These are phyloP conservation scores for Peromyscus maniculatus DNA, from an alignment of 2,113 vertebrate species.

Conservation along the genomic window DNA sequence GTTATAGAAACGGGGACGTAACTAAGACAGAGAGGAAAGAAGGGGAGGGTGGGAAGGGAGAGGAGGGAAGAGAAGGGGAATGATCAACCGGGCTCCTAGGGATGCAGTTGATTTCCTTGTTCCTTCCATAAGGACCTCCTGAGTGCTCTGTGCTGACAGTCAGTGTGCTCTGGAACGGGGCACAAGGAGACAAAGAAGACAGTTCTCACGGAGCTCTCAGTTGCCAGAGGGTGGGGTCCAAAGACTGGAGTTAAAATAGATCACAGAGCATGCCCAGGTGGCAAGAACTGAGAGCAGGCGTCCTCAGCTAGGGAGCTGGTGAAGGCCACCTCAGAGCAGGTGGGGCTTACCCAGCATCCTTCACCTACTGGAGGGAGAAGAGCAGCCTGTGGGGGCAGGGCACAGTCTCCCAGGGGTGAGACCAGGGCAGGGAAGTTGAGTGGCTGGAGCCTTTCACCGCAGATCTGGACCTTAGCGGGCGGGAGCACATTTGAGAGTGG, in stretches of 20 bases:
- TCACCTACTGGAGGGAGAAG: neutral
- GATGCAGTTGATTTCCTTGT: neutral
- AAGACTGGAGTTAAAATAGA: neutral
- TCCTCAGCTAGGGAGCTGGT: neutral
- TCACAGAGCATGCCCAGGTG: fast-evolving
- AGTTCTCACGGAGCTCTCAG: neutral
- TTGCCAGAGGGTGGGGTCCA: neutral
- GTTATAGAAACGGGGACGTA: neutral
- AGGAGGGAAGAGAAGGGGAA: too few relatives aligned
- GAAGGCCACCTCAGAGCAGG: neutral
- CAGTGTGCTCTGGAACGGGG: neutral
- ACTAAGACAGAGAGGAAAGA: neutral
- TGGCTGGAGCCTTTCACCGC: too few relatives aligned
- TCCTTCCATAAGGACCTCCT: neutral
- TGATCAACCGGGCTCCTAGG: neutral
- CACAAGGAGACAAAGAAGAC: neutral
- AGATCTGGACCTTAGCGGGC: neutral
- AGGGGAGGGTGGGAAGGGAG: neutral
- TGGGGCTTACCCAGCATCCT: fast-evolving
- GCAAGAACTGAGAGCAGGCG: neutral
- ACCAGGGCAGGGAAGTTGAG: neutral
- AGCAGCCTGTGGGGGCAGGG: fast-evolving
- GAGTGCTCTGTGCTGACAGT: neutral
- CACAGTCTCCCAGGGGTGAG: neutral
- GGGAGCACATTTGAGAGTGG: neutral